phyloP scores from a whole-genome alignment of 2,888 invertebrate species.

The Arge pagana region DNA sequence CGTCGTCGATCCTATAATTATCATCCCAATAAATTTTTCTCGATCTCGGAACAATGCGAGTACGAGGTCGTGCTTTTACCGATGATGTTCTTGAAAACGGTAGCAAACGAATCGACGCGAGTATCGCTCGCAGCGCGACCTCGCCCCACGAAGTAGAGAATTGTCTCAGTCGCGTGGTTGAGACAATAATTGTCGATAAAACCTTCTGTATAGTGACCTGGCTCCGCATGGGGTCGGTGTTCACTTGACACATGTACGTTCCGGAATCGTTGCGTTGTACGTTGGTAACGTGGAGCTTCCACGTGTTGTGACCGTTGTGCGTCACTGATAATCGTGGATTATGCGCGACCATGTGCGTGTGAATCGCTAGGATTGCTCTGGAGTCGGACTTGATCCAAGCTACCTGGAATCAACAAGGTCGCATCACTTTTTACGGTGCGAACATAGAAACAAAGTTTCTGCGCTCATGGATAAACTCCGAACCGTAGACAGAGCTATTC shows the following conservation, averaged over 20 bases:
- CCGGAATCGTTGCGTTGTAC: conserved; percentile 58
- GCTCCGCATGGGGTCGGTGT: conserved; percentile 50
- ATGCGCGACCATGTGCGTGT: conserved; percentile 55
- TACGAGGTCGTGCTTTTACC: no score
- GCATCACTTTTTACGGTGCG: not conserved
- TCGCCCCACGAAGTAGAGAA: no score
- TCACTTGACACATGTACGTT: conserved; percentile 59
- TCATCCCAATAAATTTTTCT: no score
- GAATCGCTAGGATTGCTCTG: conserved; percentile 49
- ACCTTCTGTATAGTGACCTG: no score
- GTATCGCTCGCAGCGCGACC: no score
- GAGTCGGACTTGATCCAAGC: conserved; percentile 53
- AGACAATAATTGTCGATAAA: no score
- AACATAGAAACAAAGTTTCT: not conserved
- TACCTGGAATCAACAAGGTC: conserved; percentile 40
- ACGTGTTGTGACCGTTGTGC: conserved; percentile 56
- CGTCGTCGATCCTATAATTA: no score
- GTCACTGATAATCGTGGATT: conserved; percentile 51
- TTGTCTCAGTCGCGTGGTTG: no score
- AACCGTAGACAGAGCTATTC: not conserved
- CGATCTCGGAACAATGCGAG: no score
- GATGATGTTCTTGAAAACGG: no score
- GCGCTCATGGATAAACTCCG: not conserved
- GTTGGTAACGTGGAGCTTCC: conserved; percentile 58
- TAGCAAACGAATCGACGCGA: no score